A percentile compares a stretch with the other conserved stretches of the same genome.
Conservation (phyloP, 2,797 vertebrate species). For the Paratrypauchen microcephalus region DNA sequence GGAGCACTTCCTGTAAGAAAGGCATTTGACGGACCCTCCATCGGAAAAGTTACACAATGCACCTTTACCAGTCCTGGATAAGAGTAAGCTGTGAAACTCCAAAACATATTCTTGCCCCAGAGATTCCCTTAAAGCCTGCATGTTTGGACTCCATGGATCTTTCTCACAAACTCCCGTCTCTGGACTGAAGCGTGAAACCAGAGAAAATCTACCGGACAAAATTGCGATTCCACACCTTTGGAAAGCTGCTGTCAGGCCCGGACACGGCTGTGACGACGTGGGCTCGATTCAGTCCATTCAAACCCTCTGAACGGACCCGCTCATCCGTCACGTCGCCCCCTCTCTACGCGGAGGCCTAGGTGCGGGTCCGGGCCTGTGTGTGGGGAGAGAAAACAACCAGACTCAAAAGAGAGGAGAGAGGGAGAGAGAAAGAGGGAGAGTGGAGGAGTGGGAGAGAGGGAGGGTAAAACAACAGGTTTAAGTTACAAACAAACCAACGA, state of each 20-base stretch:
- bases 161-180: constrained; percentile 16
- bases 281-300: constrained; percentile 37
- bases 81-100: constrained; percentile 14
- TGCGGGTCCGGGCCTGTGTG: constrained; percentile 34
- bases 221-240: constrained; percentile 62
- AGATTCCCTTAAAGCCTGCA: constrained; percentile 24
- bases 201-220: constrained; percentile 46
- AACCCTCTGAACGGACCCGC: constrained; percentile 56
- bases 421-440: constrained; percentile 2
- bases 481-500: constrained; percentile 50
- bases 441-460: constrained; percentile 28
- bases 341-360: constrained; percentile 24
- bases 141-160: constrained; percentile 21
- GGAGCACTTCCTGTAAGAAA: too few relatives aligned
- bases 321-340: constrained; percentile 62
- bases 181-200: constrained; percentile 32
- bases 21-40: too few relatives aligned
- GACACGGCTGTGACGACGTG: constrained; percentile 58
- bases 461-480: constrained; percentile 53
- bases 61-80: too few relatives aligned
- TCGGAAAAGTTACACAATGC: too few relatives aligned
- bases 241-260: constrained; percentile 60
- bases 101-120: constrained; percentile 16
- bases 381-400: constrained; percentile 41
- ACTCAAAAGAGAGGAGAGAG: constrained; percentile 15